Evolutionary conservation across 1,140 invertebrate genomes (phyloP).

Genomic region (Drosophila punjabiensis): DNA sequence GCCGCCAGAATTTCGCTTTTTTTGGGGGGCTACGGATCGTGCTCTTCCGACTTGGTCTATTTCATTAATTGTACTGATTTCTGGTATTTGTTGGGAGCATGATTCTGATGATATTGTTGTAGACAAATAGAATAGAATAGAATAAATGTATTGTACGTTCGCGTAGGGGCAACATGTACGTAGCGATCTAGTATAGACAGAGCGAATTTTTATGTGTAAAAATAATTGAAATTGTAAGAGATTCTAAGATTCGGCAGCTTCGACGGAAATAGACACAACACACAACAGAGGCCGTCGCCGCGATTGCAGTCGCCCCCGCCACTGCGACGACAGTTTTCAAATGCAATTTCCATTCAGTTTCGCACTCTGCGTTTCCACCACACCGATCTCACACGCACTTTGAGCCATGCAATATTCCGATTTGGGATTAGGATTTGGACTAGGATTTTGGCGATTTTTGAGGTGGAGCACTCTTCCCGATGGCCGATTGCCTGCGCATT

Average conservation of each 20-base stretch:
- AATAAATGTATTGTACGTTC: slow-evolving; percentile 42
- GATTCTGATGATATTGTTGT: slow-evolving; percentile 54
- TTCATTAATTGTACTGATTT: slow-evolving; percentile 67
- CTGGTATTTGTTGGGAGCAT: slow-evolving; percentile 51
- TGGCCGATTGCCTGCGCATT: slow-evolving; percentile 37
- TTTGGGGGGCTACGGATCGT: slow-evolving; percentile 28
- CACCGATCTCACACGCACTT: slow-evolving; percentile 59
- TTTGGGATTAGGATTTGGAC: background rate
- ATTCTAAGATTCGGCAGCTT: slow-evolving; percentile 67
- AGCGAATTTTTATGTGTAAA: slow-evolving; percentile 75
- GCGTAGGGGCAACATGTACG: slow-evolving; percentile 31
- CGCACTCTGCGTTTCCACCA: slow-evolving; percentile 19
- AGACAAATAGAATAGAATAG: slow-evolving; percentile 38
- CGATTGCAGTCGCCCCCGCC: slow-evolving; percentile 40
- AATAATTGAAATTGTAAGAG: slow-evolving; percentile 82
- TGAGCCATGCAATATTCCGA: slow-evolving; percentile 46
- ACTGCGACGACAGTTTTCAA: slow-evolving; percentile 22
- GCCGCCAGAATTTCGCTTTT: slow-evolving; percentile 13
- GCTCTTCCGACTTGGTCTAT: slow-evolving; percentile 63
- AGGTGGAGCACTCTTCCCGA: slow-evolving; percentile 23
- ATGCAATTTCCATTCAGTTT: slow-evolving; percentile 28
- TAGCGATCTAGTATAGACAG: slow-evolving; percentile 66
- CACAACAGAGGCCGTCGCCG: slow-evolving; percentile 52
- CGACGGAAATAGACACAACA: slow-evolving; percentile 80
- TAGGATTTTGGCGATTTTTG: background rate